phyloP scores from a whole-genome alignment of 2,888 invertebrate species.

The Gandaritis pyraliata region DNA sequence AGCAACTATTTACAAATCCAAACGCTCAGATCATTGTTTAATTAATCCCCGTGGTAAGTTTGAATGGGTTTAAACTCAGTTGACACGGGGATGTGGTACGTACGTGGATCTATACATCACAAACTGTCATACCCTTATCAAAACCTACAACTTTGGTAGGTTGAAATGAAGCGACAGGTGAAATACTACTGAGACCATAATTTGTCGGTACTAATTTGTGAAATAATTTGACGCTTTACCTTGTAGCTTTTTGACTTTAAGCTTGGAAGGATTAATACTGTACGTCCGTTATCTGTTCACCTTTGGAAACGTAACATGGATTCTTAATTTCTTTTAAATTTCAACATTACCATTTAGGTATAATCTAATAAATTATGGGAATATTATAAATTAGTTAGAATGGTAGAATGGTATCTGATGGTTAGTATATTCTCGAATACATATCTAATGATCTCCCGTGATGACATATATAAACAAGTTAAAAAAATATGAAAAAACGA shows the following conservation, averaged over 20 bases:
- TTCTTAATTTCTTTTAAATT: too few species aligned
- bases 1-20: slow-evolving; percentile 15
- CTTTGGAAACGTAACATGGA: too few species aligned
- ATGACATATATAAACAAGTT: too few species aligned
- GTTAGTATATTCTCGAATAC: too few species aligned
- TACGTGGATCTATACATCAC: slow-evolving; percentile 49
- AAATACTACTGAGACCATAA: slow-evolving; percentile 23
- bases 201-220: slow-evolving; percentile 9
- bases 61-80: slow-evolving; percentile 45
- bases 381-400: too few species aligned
- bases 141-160: slow-evolving; percentile 53
- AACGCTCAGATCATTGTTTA: slow-evolving; percentile 34
- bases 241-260: background rate
- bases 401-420: too few species aligned
- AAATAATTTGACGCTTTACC: background rate
- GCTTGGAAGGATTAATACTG: too few species aligned
- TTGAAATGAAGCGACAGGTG: slow-evolving; percentile 53
- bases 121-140: slow-evolving; percentile 68
- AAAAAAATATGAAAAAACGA: too few species aligned
- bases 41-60: slow-evolving; percentile 43
- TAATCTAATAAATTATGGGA: too few species aligned
- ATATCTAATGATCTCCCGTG: too few species aligned
- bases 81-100: slow-evolving; percentile 40
- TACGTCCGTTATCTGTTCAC: too few species aligned
- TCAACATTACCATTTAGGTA: too few species aligned